These are phyloP conservation scores for Drosophila anomalata DNA, from an alignment of 2,888 invertebrate species.

Conservation along the genomic window DNA sequence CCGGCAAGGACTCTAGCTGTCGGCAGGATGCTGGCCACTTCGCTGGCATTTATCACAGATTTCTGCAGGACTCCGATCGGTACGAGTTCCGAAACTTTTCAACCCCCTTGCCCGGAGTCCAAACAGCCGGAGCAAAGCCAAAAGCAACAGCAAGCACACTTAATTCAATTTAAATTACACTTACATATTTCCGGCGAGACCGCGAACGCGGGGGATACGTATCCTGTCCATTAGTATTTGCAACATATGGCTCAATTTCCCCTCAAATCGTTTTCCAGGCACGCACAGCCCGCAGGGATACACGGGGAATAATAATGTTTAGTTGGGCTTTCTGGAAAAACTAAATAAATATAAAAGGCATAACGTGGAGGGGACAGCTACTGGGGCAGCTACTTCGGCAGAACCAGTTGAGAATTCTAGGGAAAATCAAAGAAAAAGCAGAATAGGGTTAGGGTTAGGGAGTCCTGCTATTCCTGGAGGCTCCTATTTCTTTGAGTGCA, in stretches of 20 bases:
- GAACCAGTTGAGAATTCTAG: neutral
- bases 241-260: constrained; percentile 82
- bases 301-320: neutral
- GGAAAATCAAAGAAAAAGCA: neutral
- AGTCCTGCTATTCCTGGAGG: too few relatives aligned
- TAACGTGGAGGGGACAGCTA: neutral
- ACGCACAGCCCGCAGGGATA: constrained; percentile 40
- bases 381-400: neutral
- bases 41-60: constrained; percentile 75
- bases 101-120: constrained; percentile 4
- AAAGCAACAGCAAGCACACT: constrained; percentile 55
- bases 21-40: constrained; percentile 56
- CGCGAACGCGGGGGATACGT: constrained; percentile 16
- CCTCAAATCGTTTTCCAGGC: constrained; percentile 64
- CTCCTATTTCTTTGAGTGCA: constrained; percentile 5
- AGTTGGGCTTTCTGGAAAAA: too few relatives aligned
- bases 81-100: neutral
- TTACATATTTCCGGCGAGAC: constrained; percentile 74
- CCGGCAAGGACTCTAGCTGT: constrained; percentile 5
- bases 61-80: constrained; percentile 38
- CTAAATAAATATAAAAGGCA: neutral
- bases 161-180: constrained; percentile 83
- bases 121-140: neutral
- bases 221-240: constrained; percentile 77
- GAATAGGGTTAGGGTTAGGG: neutral